phyloP scores from a whole-genome alignment of 2,113 vertebrate genomes.

The Kobus ellipsiprymnus region DNA sequence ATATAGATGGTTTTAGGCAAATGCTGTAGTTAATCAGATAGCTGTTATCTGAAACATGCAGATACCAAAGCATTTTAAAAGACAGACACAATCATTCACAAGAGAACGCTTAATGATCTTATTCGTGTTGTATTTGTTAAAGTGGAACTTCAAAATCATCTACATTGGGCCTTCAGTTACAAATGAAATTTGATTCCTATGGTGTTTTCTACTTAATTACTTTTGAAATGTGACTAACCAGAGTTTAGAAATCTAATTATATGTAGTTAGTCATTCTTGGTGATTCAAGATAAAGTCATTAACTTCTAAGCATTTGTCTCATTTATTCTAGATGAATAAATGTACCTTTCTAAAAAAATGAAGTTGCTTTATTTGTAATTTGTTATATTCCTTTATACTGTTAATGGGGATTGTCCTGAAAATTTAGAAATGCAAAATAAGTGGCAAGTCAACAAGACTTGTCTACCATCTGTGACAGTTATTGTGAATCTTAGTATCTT shows the following conservation, averaged over 20 bases:
- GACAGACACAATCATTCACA: not conserved
- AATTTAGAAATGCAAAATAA: not conserved
- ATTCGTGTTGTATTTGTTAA: not conserved
- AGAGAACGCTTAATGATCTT: not conserved
- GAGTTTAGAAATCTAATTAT: not conserved
- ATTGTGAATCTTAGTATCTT: not conserved
- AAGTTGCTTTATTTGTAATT: not conserved
- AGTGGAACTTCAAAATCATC: not conserved
- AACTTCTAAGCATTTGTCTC: not conserved
- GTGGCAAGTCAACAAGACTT: not conserved
- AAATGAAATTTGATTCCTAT: not conserved
- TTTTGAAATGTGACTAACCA: not conserved
- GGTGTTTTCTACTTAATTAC: not conserved
- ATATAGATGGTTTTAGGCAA: conserved; percentile 41
- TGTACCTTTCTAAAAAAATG: not conserved
- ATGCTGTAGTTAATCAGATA: conserved; percentile 30
- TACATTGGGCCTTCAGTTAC: not conserved
- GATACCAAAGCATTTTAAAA: conserved; percentile 30
- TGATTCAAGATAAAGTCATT: not conserved
- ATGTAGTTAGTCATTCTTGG: not conserved
- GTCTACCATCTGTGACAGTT: not conserved
- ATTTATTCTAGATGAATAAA: not conserved
- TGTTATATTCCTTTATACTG: not conserved
- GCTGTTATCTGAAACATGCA: not conserved
- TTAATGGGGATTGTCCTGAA: not conserved